Evolutionary conservation across 2,113 vertebrate genomes (phyloP).

Genomic region (Fregata magnificens): DNA sequence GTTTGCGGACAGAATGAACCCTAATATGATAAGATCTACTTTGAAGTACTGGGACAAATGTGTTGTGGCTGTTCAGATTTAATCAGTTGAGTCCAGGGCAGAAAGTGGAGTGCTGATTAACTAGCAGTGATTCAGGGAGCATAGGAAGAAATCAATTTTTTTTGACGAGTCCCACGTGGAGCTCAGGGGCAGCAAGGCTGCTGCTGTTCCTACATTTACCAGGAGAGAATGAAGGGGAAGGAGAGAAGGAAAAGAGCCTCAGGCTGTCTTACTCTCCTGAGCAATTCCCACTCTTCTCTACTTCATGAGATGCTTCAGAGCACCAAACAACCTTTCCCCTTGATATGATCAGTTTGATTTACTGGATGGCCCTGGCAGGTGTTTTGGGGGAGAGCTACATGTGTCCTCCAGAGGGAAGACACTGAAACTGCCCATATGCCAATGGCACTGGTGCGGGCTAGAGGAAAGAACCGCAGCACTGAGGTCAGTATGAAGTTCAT

Average conservation of each 20-base stretch:
- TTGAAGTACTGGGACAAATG: neutral
- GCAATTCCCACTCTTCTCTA: neutral
- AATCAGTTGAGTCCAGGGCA: neutral
- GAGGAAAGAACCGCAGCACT: fast-evolving
- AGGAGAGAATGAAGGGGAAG: neutral
- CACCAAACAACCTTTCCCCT: neutral
- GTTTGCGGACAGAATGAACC: neutral
- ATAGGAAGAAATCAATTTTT: neutral
- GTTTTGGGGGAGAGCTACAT: neutral
- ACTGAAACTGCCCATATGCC: neutral
- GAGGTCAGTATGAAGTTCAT: neutral
- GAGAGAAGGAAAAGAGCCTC: neutral
- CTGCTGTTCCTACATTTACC: neutral
- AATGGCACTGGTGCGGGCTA: fast-evolving
- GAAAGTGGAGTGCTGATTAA: neutral
- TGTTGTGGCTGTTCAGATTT: neutral
- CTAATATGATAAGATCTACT: neutral
- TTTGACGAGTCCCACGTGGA: neutral
- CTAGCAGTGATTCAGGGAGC: neutral
- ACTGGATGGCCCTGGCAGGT: neutral
- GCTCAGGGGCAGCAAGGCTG: neutral
- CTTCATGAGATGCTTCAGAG: neutral
- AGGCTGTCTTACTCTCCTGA: neutral
- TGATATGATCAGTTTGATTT: neutral
- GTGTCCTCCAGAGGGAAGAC: neutral